Percentiles rank a stretch among this genome's conserved stretches.
phyloP scores from a whole-genome alignment of 1,140 invertebrate genomes.

The Musca domestica region DNA sequence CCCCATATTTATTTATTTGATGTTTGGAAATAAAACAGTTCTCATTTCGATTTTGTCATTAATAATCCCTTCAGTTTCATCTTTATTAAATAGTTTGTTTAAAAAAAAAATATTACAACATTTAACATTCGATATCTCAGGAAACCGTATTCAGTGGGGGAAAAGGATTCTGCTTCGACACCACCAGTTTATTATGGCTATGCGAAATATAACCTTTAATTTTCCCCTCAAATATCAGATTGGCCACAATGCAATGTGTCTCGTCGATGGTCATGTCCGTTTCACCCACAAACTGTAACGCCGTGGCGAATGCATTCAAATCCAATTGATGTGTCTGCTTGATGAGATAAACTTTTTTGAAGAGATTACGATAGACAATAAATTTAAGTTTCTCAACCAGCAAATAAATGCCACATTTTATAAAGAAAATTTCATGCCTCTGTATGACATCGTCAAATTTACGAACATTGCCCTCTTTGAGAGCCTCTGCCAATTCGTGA shows the following conservation, averaged over 20 bases:
- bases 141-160: constrained; percentile 62
- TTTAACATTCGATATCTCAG: constrained; percentile 12
- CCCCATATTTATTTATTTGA: neutral
- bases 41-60: neutral
- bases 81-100: neutral
- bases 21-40: neutral
- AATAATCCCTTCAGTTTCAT: too few species aligned
- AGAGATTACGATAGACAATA: constrained; percentile 93
- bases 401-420: constrained; percentile 92
- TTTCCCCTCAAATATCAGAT: constrained; percentile 92
- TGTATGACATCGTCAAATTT: constrained; percentile 83
- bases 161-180: constrained; percentile 96
- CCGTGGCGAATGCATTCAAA: constrained; percentile 76
- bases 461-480: constrained; percentile 85
- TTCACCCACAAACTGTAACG: constrained; percentile 77
- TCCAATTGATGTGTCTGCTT: constrained; percentile 89
- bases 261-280: constrained; percentile 89
- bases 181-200: constrained; percentile 94
- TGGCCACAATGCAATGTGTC: constrained; percentile 93
- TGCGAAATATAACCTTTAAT: constrained; percentile 97
- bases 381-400: constrained; percentile 96
- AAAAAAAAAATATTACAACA: neutral
- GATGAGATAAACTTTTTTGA: constrained; percentile 90
- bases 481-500: constrained; percentile 79
- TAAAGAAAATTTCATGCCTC: constrained; percentile 87